Evolutionary conservation across 2,113 vertebrate species (phyloP), one percentile per base, ranked within the genome.

Genomic region (Paracanthobrama guichenoti): DNA sequence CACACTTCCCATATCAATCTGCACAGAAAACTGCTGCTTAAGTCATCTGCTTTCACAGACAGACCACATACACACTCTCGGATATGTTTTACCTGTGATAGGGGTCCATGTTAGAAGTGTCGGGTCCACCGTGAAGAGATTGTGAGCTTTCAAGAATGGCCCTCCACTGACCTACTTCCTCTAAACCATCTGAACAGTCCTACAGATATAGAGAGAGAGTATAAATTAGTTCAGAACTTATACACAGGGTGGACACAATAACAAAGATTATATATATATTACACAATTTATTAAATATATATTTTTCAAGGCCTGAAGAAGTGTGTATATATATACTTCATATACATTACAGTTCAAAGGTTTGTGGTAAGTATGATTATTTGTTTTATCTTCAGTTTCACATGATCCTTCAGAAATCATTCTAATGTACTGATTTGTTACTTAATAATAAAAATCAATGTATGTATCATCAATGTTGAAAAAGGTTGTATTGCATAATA

Each of bases 1-100:
- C 97, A 99, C 39, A 96, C 95, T 79, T 99, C 98, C 98, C 98
- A 99, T 85, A 99, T 94, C 31, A 99, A 86, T 62, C 98, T 99
- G 86, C 2, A 71, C 74, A 81, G 35, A 81, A 69, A 80, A 5
- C 48, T 55, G 46, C 26, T 13, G 31, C 20, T 55, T 2, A 55
- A 57, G 8, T 46, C 9, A 48, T 48, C 75, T 67, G 60, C 31
- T 62, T 35, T 13, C 8, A 59, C 12, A 64, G 46, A 28, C 48
- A 42, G 24, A 11, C 46, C 22, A 24, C 31, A 82, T 71, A 10
- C 6, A 80, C 18, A 67, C 10, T 18, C 1, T 31, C 28, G 12
- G 18, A 60, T 69, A 67, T 35, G 13, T 1, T 31, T 86, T 22
- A 95, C 94, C 98, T 97, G 95, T 99, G 98, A 83, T 99, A 99